These are phyloP conservation scores for Trichomalopsis sarcophagae DNA, from an alignment of 1,140 invertebrate genomes.

Conservation along the genomic window DNA sequence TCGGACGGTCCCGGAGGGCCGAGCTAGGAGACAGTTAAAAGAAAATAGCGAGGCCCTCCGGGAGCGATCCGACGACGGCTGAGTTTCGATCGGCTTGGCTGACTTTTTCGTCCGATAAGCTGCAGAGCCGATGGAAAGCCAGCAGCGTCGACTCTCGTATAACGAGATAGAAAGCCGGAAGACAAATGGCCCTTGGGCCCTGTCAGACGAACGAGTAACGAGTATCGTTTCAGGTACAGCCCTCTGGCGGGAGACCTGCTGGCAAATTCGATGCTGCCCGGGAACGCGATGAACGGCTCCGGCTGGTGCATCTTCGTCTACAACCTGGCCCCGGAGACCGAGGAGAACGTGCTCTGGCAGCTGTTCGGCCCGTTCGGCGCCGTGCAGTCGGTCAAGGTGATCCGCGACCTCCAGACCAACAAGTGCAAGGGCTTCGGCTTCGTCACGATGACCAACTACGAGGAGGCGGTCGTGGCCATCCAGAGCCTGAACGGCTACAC, in stretches of 20 bases:
- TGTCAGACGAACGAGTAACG: constrained; percentile 54
- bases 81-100: neutral
- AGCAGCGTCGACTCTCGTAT: neutral
- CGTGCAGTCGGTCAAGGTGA: constrained; percentile 98
- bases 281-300: constrained; percentile 87
- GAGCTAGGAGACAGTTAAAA: neutral
- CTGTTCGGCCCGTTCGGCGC: constrained; percentile 99
- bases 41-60: neutral
- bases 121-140: neutral
- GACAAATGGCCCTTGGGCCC: neutral
- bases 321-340: constrained; percentile 98
- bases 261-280: constrained; percentile 90
- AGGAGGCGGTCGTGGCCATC: constrained; percentile 97
- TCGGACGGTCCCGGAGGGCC: neutral
- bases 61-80: neutral
- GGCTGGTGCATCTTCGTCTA: constrained; percentile 99
- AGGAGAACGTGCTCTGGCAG: constrained; percentile 99
- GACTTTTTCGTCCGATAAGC: neutral
- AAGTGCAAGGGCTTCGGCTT: constrained; percentile 99
- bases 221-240: constrained; percentile 86
- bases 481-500: constrained; percentile 98
- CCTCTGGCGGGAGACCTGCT: constrained; percentile 94
- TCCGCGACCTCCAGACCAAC: constrained; percentile 97
- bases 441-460: constrained; percentile 99
- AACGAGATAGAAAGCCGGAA: neutral